Conservation (phyloP, 2,888 invertebrate genomes). For the Aphidius colemani region DNA sequence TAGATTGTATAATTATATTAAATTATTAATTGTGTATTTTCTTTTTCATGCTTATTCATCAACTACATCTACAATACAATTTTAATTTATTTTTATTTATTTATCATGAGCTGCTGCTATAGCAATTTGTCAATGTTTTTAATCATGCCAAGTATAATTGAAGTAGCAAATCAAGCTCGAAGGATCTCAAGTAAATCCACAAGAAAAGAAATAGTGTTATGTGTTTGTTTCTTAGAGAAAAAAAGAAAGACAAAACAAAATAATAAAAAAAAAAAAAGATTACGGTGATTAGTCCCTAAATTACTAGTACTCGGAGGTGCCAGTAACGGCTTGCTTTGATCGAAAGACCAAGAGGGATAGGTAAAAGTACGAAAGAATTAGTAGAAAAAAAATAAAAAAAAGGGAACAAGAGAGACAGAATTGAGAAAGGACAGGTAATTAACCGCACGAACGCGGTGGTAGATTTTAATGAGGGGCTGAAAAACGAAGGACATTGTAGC, state of each 20-base stretch:
- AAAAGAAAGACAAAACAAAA: conserved; percentile 26
- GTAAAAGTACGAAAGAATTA: conserved; percentile 11
- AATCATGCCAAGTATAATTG: conserved; percentile 26
- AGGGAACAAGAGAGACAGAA: too few relatives aligned
- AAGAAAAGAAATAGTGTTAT: conserved; percentile 4
- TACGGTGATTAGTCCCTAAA: conserved; percentile 31
- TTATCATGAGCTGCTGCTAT: not conserved
- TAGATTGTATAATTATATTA: too few relatives aligned
- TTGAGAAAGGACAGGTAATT: conserved; percentile 36
- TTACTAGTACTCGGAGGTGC: conserved; percentile 32
- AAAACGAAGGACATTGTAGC: conserved; percentile 32
- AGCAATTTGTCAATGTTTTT: conserved; percentile 8
- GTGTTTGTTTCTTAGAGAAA: conserved; percentile 2
- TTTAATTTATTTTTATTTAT: conserved; percentile 2
- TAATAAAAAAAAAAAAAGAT: conserved; percentile 26
- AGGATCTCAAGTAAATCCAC: conserved; percentile 23
- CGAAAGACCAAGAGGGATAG: conserved; percentile 22
- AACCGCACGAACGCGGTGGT: conserved; percentile 39
- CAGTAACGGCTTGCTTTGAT: conserved; percentile 32
- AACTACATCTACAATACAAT: not conserved
- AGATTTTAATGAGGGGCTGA: conserved; percentile 29
- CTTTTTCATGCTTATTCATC: not conserved
- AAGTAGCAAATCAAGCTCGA: conserved; percentile 27
- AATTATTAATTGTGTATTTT: too few relatives aligned
- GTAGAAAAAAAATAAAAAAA: not conserved